These are phyloP conservation scores for Panagrolaimus sp. DNA, from an alignment of 1,140 invertebrate genomes.

Conservation along the genomic window DNA sequence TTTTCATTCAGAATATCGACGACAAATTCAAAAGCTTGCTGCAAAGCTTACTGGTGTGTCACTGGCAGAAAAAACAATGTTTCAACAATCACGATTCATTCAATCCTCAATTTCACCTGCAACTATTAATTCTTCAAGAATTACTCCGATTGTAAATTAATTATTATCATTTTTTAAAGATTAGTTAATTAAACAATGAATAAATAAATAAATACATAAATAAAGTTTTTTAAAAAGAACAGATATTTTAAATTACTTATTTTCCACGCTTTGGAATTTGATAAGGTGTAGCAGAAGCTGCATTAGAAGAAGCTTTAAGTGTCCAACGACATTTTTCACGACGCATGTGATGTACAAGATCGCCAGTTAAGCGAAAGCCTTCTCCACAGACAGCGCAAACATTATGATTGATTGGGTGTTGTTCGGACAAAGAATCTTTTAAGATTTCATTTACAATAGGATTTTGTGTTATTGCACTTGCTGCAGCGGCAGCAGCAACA, in stretches of 20 bases:
- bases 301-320: neutral
- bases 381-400: slow-evolving; percentile 9
- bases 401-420: slow-evolving; percentile 10
- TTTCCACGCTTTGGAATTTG: slow-evolving; percentile 1
- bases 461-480: neutral
- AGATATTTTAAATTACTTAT: neutral
- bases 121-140: no score
- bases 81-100: no score
- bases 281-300: neutral
- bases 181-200: no score
- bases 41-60: no score
- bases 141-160: no score
- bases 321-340: neutral
- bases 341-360: slow-evolving; percentile 10
- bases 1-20: neutral
- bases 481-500: neutral
- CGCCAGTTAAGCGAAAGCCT: slow-evolving; percentile 1
- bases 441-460: slow-evolving; percentile 12
- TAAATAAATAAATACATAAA: no score
- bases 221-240: no score
- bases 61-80: no score
- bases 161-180: no score
- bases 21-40: neutral
- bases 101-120: no score
- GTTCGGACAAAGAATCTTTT: neutral